Evolutionary conservation across 2,888 invertebrate genomes (phyloP).

Genomic region (Acholoe squamosa): DNA sequence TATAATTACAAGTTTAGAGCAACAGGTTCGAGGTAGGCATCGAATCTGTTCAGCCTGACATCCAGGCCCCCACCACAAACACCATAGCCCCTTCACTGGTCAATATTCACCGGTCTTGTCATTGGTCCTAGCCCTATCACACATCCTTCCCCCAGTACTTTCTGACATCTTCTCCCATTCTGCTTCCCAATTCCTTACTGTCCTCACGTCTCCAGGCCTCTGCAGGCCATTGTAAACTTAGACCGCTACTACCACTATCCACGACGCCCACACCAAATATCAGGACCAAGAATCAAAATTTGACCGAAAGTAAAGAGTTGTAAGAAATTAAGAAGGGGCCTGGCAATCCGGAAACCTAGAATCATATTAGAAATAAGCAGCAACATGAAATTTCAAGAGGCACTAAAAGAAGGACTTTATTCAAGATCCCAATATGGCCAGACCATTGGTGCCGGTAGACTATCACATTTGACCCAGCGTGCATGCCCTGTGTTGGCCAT

Average conservation of each 20-base stretch:
- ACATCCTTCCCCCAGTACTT: constrained; percentile 9
- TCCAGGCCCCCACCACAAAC: constrained; percentile 15
- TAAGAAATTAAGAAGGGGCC: background rate
- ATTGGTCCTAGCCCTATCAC: background rate
- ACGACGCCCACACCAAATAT: background rate
- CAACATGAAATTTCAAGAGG: background rate
- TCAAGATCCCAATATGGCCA: background rate
- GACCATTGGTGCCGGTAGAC: too few relatives aligned
- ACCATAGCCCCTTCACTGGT: background rate
- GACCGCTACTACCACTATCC: background rate
- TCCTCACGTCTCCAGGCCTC: background rate
- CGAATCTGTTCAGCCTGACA: constrained; percentile 54
- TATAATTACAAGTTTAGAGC: constrained; percentile 98
- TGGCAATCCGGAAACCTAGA: background rate
- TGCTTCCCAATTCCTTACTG: background rate
- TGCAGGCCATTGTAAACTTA: background rate
- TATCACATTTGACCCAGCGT: constrained; percentile 36
- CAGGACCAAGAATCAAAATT: background rate
- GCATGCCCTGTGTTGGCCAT: constrained; percentile 11
- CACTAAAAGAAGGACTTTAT: background rate
- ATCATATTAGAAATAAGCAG: too few relatives aligned
- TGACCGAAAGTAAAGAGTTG: too few relatives aligned
- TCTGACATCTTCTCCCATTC: background rate
- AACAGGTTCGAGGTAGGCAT: constrained; percentile 95
- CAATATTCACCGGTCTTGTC: background rate